Percentiles rank a stretch among this genome's conserved stretches.
phyloP scores from a whole-genome alignment of 2,113 vertebrate genomes.

The Hydrolagus affinis region DNA sequence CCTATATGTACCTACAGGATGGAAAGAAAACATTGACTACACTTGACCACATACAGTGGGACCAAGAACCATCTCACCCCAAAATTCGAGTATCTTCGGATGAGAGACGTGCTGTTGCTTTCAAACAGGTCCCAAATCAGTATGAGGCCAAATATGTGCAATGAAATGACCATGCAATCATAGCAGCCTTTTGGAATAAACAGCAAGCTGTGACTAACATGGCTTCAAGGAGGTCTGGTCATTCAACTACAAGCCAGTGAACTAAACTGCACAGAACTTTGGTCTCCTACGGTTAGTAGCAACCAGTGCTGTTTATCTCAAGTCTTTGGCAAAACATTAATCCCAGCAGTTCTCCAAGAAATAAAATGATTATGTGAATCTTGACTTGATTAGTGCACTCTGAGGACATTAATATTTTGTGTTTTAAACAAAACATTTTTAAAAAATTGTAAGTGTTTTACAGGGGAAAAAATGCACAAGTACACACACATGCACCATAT shows the following conservation, averaged over 20 bases:
- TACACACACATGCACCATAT: constrained; percentile 23
- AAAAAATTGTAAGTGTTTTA: background rate
- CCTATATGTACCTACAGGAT: constrained; percentile 82
- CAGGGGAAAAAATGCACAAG: background rate
- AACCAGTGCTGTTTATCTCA: constrained; percentile 28
- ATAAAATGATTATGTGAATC: background rate
- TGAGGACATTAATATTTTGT: background rate
- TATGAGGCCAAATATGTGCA: constrained; percentile 32
- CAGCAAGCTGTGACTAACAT: constrained; percentile 24
- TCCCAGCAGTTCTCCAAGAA: background rate
- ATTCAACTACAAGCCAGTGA: constrained; percentile 27
- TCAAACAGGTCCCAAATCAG: constrained; percentile 23
- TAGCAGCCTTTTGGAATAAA: constrained; percentile 27
- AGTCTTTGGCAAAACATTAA: constrained; percentile 20
- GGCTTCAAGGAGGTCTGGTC: background rate
- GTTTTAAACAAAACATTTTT: background rate
- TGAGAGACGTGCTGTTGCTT: constrained; percentile 12
- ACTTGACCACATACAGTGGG: constrained; percentile 25
- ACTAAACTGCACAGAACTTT: constrained; percentile 12
- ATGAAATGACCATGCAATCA: constrained; percentile 28
- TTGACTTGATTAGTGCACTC: background rate
- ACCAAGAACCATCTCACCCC: constrained; percentile 23
- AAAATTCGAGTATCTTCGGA: constrained; percentile 3
- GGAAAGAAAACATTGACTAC: constrained; percentile 34
- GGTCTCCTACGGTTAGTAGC: constrained; percentile 6